Base-by-base conservation (phyloP, 2,888 invertebrate genomes). In the Agrochola litura region DNA sequence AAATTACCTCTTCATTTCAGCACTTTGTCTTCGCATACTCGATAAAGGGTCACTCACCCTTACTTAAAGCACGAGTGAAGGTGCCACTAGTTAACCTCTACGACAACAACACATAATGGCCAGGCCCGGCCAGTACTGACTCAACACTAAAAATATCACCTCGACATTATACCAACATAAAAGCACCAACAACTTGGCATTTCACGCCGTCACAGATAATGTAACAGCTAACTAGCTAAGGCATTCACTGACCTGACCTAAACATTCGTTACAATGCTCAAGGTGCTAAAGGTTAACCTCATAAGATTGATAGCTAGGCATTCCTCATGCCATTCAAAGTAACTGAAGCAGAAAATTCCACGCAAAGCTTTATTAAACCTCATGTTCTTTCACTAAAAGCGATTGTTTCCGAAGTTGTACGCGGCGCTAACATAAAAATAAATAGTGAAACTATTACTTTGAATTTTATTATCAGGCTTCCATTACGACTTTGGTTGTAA, bases 131-230 rank as follows among this genome's bases (percentile, higher is more conserved):
- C n/a, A n/a, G 56, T 77, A 76, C 64, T 79, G 80, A 79, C 79
- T 78, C 74, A 70, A 75, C 73, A 88, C 88, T 83, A 84, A 88
- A 91, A 90, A 92, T 92, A 90, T 84, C 87, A 87, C 75, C 78
- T 81, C 81, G 88, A 85, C 88, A 90, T 91, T 92, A 88, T 76
- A 86, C 73, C 81, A 76, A 73, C 83, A 87, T 77, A 77, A 80
- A 82, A 85, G 58, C 81, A 76, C 64, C 78, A 86, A 86, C 82
- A 70, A 85, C 89, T 87, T 91, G 91, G 90, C 91, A 91, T 92
- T 92, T 90, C 77, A 67, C 67, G 85, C 81, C 85, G 88, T 86
- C 89, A 87, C 88, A 86, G 84, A 82, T 83, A 79, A 86, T 86
- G 54, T 79, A 83, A 76, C 88, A 89, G 82, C 85, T 86, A 86